Percentiles rank a stretch among this genome's conserved stretches.
Evolutionary conservation across 1,140 invertebrate species (phyloP).

Genomic region (Mylabris phalerata): DNA sequence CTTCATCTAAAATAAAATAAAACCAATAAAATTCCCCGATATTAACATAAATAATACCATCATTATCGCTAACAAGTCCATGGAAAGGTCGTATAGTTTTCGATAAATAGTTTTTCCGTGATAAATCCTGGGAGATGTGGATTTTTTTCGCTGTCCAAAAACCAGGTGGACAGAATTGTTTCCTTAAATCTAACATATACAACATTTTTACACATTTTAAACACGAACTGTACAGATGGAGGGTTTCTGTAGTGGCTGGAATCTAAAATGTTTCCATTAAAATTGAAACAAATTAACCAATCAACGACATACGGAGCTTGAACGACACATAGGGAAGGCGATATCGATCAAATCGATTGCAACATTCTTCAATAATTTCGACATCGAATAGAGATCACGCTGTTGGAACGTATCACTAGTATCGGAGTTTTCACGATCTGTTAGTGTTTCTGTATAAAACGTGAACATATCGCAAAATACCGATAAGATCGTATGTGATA

Average conservation of each 20-base stretch:
- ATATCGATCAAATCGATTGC: constrained; percentile 84
- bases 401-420: constrained; percentile 58
- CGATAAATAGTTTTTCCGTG: constrained; percentile 53
- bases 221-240: constrained; percentile 37
- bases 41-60: constrained; percentile 21
- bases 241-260: constrained; percentile 33
- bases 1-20: constrained; percentile 33
- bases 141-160: constrained; percentile 73
- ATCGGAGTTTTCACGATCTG: constrained; percentile 39
- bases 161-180: constrained; percentile 66
- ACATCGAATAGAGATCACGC: constrained; percentile 57
- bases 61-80: constrained; percentile 24
- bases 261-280: constrained; percentile 16
- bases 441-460: constrained; percentile 40
- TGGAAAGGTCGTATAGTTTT: constrained; percentile 46
- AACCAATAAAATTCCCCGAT: background rate
- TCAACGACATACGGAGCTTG: constrained; percentile 23
- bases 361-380: constrained; percentile 66
- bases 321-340: constrained; percentile 70
- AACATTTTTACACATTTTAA: constrained; percentile 37
- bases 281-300: background rate
- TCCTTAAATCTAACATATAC: constrained; percentile 42
- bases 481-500: constrained; percentile 34
- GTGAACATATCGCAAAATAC: constrained; percentile 42
- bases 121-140: constrained; percentile 56